Evolutionary conservation across 1,140 invertebrate species (phyloP), one percentile per base, ranked within the genome.

Genomic region (Leptinotarsa defecta): DNA sequence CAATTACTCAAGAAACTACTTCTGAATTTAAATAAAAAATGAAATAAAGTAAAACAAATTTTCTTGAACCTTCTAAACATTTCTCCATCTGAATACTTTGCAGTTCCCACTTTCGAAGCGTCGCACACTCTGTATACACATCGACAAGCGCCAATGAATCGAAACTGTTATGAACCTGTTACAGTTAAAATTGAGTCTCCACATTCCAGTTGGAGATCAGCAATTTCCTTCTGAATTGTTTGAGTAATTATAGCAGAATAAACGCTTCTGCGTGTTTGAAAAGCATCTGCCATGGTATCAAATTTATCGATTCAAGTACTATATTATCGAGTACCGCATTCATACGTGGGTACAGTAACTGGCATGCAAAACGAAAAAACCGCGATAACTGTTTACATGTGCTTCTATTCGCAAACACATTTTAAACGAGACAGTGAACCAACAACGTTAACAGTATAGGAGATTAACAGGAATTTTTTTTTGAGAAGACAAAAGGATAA

Each of bases 331-430:
- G 52, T 57, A 57, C 52, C 52, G n/a, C 52, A 57, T 57, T 57
- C 13, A 57, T 57, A 57, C 52, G 52, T 57, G 52, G 52, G 52
- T 57, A 57, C 52, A 57, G 52, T 57, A 57, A 57, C 52, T 17
- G 52, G 15, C 4, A 8, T 57, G 52, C 52, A 57, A 57, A 57
- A 57, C 52, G 52, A 57, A 57, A 57, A 57, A 57, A 57, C 15
- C 52, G 17, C 52, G 52, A 19, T 57, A 57, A 57, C 52, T 57
- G 52, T 57, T 57, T 57, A 57, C 52, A 57, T 19, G 52, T 57
- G 52, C n/a, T 57, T 57, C n/a, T 57, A n/a, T 57, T 15, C 0
- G 15, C 15, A 17, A 57, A 57, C 17, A 57, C n/a, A 57, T 57
- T 4, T 57, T 17, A 57, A 19, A 57, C 3, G 13, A 57, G 52